Conservation (phyloP, 2,113 vertebrate genomes). For the Eurystomus gularis region DNA sequence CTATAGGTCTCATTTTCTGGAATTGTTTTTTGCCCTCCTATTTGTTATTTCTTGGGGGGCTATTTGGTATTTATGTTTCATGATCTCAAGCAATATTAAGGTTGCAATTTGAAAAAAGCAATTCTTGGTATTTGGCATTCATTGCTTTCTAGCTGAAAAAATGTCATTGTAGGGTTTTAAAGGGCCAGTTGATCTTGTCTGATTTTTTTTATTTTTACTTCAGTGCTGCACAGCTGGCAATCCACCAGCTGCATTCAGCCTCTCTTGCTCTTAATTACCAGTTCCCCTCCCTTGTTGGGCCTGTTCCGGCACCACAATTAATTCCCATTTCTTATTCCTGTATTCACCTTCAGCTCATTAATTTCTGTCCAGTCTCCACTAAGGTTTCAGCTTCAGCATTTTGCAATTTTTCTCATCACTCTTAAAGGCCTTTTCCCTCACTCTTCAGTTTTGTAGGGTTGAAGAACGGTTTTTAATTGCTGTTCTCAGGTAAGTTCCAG, state of each 20-base stretch:
- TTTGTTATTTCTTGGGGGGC: not conserved
- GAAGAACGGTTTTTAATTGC: not conserved
- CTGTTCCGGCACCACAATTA: not conserved
- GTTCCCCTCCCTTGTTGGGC: not conserved
- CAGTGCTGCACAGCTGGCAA: not conserved
- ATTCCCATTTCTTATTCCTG: not conserved
- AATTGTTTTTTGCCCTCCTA: not conserved
- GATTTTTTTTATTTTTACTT: not conserved
- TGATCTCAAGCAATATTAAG: not conserved
- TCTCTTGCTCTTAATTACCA: not conserved
- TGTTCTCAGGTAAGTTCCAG: not conserved
- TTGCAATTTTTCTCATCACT: not conserved
- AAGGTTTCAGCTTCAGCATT: not conserved
- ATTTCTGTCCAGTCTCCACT: not conserved
- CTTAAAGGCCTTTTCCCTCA: not conserved
- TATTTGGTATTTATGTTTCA: not conserved
- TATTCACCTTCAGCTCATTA: constrained; percentile 1
- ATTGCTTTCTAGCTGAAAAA: not conserved
- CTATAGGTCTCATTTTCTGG: not conserved
- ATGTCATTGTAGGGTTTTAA: not conserved
- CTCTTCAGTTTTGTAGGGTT: not conserved
- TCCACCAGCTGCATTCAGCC: not conserved
- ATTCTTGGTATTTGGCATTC: not conserved
- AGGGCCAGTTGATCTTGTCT: not conserved
- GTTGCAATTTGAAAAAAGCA: not conserved